phyloP scores from a whole-genome alignment of 2,888 invertebrate species.

The Halictus quadricinctus region DNA sequence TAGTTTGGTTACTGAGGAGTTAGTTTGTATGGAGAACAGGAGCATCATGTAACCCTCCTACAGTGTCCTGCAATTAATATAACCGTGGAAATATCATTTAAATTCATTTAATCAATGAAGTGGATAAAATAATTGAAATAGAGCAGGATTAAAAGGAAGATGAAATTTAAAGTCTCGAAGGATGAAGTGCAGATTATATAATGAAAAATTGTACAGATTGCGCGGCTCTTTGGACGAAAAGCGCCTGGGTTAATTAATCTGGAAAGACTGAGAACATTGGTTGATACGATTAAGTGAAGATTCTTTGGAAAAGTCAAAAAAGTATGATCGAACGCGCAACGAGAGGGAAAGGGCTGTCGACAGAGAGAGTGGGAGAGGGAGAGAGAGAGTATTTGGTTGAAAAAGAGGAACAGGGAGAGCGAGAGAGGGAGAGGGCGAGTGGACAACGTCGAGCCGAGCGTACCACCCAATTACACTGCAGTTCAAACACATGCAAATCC shows the following conservation, averaged over 20 bases:
- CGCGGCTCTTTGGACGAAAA: neutral
- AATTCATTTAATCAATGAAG: neutral
- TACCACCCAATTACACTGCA: constrained; percentile 82
- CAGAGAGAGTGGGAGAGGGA: constrained; percentile 3
- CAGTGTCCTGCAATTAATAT: too few relatives aligned
- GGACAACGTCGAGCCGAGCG: constrained; percentile 74
- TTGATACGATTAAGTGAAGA: neutral
- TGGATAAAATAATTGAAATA: neutral
- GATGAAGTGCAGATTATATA: neutral
- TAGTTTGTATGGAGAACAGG: too few relatives aligned
- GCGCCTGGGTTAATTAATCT: neutral
- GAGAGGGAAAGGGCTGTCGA: constrained; percentile 13
- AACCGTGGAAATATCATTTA: too few relatives aligned
- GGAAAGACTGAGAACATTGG: neutral
- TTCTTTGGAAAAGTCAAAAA: neutral
- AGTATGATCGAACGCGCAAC: neutral
- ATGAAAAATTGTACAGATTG: neutral
- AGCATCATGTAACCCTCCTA: too few relatives aligned
- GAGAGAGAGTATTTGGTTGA: neutral
- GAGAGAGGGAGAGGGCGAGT: constrained; percentile 66
- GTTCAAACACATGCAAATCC: constrained; percentile 83
- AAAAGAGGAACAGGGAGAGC: constrained; percentile 37
- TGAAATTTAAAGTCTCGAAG: too few relatives aligned
- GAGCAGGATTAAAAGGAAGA: too few relatives aligned
- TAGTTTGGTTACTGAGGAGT: too few relatives aligned